Percentiles rank a stretch among this genome's conserved stretches.
These are phyloP conservation scores for Premnoplex brunnescens DNA, from an alignment of 2,797 vertebrate species.

Conservation along the genomic window DNA sequence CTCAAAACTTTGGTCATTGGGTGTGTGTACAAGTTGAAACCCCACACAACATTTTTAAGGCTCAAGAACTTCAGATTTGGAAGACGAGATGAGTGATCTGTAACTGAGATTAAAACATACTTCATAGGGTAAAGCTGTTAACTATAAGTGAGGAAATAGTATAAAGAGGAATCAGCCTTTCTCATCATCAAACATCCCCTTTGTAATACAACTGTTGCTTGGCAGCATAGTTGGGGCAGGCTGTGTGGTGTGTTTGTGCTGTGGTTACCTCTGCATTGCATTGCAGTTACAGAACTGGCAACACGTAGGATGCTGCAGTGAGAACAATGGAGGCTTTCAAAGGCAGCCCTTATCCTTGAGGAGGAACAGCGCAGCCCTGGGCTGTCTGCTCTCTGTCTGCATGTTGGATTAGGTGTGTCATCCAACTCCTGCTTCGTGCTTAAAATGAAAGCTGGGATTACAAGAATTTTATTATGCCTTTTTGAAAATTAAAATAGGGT, in stretches of 20 bases:
- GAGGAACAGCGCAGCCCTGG: rapidly evolving
- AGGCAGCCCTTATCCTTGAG: background rate
- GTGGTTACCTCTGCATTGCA: background rate
- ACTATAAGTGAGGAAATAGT: background rate
- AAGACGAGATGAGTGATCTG: background rate
- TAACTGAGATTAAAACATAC: background rate
- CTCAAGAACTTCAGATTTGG: background rate
- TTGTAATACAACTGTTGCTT: background rate
- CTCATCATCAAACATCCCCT: background rate
- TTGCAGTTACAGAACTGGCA: background rate
- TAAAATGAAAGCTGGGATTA: background rate
- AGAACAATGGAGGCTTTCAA: background rate
- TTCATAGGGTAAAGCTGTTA: background rate
- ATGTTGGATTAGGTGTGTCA: background rate
- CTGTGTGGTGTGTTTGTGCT: rapidly evolving
- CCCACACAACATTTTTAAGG: background rate
- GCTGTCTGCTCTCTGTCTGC: background rate
- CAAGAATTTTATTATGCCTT: background rate
- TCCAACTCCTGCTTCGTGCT: rapidly evolving
- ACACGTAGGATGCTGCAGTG: background rate
- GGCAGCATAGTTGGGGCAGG: background rate
- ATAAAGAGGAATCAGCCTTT: background rate
- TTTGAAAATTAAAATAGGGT: background rate
- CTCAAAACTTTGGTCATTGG: background rate
- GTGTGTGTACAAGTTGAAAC: background rate